Percentiles rank a stretch among this genome's conserved stretches.
These are phyloP conservation scores for Drosophila cracens DNA, from an alignment of 2,888 invertebrate genomes.

Conservation along the genomic window DNA sequence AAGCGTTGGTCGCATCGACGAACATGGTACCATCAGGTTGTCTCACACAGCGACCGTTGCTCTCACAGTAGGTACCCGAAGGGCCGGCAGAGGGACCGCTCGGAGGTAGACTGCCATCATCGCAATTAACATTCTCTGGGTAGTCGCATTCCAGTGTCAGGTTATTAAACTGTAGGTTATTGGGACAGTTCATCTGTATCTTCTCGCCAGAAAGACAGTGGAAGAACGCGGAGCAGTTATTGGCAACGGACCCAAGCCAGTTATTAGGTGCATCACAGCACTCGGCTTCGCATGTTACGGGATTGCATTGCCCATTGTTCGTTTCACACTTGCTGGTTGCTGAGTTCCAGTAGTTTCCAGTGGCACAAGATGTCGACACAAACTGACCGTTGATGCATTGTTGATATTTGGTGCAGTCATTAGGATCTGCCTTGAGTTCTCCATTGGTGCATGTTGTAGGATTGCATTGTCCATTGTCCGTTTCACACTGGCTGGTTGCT, in stretches of 20 bases:
- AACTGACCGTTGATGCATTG: too few species aligned
- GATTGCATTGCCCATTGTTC: too few species aligned
- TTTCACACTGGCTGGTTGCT: too few species aligned
- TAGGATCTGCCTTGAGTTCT: too few species aligned
- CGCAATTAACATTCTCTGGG: slow-evolving; percentile 69
- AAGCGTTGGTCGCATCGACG: slow-evolving; percentile 20
- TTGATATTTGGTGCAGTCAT: too few species aligned
- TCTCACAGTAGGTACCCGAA: slow-evolving; percentile 73
- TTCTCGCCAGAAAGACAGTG: slow-evolving; percentile 41
- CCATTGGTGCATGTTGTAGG: too few species aligned
- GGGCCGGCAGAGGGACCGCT: slow-evolving; percentile 77
- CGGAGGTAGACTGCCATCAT: slow-evolving; percentile 64
- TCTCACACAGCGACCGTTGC: slow-evolving; percentile 62
- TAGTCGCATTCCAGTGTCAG: slow-evolving; percentile 60
- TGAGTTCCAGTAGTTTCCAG: too few species aligned
- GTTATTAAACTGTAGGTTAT: slow-evolving; percentile 66
- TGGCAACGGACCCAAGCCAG: slow-evolving; percentile 38
- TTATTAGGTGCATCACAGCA: slow-evolving; percentile 51
- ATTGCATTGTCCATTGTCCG: too few species aligned
- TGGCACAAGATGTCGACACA: too few species aligned
- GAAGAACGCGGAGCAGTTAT: slow-evolving; percentile 61
- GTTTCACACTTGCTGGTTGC: too few species aligned
- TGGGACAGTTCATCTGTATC: slow-evolving; percentile 55
- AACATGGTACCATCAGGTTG: slow-evolving; percentile 55
- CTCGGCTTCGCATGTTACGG: slow-evolving; percentile 44